Evolutionary conservation across 1,140 invertebrate species (phyloP).

Genomic region (Odontomachus brunneus): DNA sequence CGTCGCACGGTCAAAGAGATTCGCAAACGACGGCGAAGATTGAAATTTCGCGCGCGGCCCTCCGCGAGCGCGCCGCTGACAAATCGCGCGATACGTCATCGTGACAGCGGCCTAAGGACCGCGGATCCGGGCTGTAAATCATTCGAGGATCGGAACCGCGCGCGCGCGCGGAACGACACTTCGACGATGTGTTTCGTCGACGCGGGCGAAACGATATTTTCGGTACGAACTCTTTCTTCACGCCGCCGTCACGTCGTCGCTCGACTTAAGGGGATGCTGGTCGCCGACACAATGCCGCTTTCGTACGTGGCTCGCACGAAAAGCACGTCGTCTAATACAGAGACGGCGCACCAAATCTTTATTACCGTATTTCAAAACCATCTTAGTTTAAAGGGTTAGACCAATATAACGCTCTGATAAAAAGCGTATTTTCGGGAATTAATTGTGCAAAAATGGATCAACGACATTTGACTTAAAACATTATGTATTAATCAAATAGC

Average conservation of each 20-base stretch:
- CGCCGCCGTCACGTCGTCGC: neutral
- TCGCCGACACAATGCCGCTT: no score
- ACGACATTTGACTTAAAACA: no score
- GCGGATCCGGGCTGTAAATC: slow-evolving; percentile 61
- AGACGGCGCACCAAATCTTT: no score
- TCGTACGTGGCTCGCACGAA: no score
- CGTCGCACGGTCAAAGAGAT: neutral
- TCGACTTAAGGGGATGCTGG: slow-evolving; percentile 1
- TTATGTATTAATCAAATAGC: no score
- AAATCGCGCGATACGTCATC: slow-evolving; percentile 64
- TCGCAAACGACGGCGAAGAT: slow-evolving; percentile 9
- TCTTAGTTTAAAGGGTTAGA: no score
- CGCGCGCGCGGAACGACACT: slow-evolving; percentile 39
- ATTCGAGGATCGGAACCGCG: slow-evolving; percentile 57
- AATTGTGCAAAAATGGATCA: no score
- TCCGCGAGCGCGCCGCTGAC: slow-evolving; percentile 45
- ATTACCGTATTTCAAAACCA: no score
- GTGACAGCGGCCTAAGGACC: slow-evolving; percentile 54
- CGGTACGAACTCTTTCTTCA: neutral
- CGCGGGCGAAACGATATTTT: slow-evolving; percentile 34
- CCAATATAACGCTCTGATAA: no score
- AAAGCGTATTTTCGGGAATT: no score
- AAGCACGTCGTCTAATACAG: no score
- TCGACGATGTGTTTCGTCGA: slow-evolving; percentile 38
- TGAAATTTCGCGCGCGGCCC: slow-evolving; percentile 9